Evolutionary conservation across 2,113 vertebrate species (phyloP), one percentile per base, ranked within the genome.

Genomic region (Lamprologus sp.): DNA sequence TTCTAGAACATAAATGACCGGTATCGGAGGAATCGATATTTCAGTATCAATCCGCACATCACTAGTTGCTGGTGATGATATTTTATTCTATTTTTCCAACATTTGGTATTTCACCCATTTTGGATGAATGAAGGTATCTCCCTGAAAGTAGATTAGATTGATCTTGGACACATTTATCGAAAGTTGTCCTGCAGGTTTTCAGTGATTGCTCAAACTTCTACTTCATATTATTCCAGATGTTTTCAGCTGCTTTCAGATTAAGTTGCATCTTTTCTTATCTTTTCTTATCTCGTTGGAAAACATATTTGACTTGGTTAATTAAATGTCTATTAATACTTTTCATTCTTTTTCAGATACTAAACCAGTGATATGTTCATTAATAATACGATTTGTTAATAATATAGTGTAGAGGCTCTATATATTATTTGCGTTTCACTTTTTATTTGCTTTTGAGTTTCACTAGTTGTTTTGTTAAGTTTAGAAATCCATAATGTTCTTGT

Each of bases 231-330:
- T 12, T 42, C 7, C 63, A 42, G 35, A 23, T 23, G 5, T 70
- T 13, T 42, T 47, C 45, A 47, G 12, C 13, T 42, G 35, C 3
- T 68, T 68, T 68, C 19, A 68, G 33, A 68, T 21, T 1, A 65
- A 0, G 10, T 37, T 40, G 2, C 35, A 8, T 5, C 1, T 35
- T 65, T 13, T 55, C n/a, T 54, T n/a, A 2, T 21, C 19, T n/a
- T 33, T 1, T 2, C 60, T 65, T 37, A 2, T 23, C 35, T 63
- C 2, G 0, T 63, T 9, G 65, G n/a, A 42, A 42, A 70, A 40
- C 37, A 6, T 63, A 63, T 0, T 35, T 63, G 31, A 63, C 58
- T 42, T 70, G n/a, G n/a, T 70, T 6, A 42, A 70, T 70, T 70
- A 23, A 23, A 70, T 21, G 4, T 37, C 4, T 7, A 3, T 4